Percentiles rank a stretch among this genome's conserved stretches.
Evolutionary conservation across 2,888 invertebrate genomes (phyloP).

Genomic region (Epistrophe eligans): DNA sequence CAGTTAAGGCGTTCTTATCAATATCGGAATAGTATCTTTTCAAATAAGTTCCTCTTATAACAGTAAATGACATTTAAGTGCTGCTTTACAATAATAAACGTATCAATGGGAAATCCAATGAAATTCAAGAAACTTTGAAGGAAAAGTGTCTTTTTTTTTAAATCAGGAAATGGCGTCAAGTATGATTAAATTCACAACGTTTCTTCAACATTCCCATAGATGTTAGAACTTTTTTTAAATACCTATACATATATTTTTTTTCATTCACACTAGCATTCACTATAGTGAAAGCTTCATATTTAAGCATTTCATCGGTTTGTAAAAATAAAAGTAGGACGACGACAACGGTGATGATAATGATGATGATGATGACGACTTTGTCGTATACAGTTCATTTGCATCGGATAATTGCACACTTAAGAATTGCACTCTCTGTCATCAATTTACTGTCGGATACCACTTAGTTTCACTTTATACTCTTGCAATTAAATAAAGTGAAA

Average conservation of each 20-base stretch:
- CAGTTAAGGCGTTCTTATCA: background rate
- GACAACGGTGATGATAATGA: background rate
- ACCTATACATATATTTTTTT: background rate
- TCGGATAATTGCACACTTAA: conserved; percentile 48
- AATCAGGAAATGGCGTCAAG: conserved; percentile 16
- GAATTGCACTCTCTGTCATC: conserved; percentile 23
- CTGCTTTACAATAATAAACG: background rate
- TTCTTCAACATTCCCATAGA: background rate
- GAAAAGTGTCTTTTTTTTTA: conserved; percentile 2
- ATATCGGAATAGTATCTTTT: background rate
- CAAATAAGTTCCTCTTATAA: background rate
- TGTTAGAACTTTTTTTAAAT: background rate
- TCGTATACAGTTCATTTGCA: conserved; percentile 48
- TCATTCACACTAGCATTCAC: conserved; percentile 1
- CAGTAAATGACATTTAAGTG: background rate
- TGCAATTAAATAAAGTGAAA: conserved; percentile 53
- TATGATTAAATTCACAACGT: background rate
- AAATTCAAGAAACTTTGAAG: background rate
- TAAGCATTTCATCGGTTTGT: background rate
- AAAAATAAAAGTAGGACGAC: conserved; percentile 32
- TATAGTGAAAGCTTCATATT: background rate
- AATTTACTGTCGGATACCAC: conserved; percentile 35
- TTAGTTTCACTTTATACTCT: conserved; percentile 32
- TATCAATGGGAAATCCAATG: background rate
- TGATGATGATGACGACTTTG: conserved; percentile 3